Conservation (phyloP, 2,113 vertebrate species). For the Ophthalmolycus amberensis region DNA sequence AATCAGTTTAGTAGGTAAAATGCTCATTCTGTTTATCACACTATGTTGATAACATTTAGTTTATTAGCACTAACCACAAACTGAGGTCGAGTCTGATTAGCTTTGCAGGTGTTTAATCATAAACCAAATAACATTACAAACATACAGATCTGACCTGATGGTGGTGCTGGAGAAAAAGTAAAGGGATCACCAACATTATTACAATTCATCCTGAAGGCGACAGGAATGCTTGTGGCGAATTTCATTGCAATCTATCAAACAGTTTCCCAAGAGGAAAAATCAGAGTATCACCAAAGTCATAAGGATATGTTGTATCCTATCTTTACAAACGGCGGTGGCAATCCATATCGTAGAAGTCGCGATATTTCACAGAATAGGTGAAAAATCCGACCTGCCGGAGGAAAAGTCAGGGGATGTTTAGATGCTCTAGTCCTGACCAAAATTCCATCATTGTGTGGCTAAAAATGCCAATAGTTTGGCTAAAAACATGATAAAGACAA, state of each 20-base stretch:
- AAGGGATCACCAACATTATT: too few species aligned
- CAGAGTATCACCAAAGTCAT: too few species aligned
- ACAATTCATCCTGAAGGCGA: too few species aligned
- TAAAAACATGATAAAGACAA: background rate
- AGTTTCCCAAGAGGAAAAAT: too few species aligned
- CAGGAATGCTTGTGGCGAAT: too few species aligned
- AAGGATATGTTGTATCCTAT: too few species aligned
- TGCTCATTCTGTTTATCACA: background rate
- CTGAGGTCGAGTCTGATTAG: background rate
- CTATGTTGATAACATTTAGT: background rate
- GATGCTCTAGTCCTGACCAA: background rate
- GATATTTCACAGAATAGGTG: background rate
- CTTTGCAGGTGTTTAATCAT: background rate
- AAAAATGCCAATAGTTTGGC: background rate
- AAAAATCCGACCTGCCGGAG: too few species aligned
- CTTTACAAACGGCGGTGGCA: too few species aligned
- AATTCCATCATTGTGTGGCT: background rate
- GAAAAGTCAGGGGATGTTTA: background rate
- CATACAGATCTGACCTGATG: too few species aligned
- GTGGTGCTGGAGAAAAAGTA: too few species aligned
- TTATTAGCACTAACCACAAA: background rate
- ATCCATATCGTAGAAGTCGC: background rate
- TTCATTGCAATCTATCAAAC: too few species aligned
- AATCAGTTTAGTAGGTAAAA: background rate
- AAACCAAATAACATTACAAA: background rate